These are phyloP conservation scores for Drosophila ficusphila DNA, from an alignment of 1,140 invertebrate genomes.

Conservation along the genomic window DNA sequence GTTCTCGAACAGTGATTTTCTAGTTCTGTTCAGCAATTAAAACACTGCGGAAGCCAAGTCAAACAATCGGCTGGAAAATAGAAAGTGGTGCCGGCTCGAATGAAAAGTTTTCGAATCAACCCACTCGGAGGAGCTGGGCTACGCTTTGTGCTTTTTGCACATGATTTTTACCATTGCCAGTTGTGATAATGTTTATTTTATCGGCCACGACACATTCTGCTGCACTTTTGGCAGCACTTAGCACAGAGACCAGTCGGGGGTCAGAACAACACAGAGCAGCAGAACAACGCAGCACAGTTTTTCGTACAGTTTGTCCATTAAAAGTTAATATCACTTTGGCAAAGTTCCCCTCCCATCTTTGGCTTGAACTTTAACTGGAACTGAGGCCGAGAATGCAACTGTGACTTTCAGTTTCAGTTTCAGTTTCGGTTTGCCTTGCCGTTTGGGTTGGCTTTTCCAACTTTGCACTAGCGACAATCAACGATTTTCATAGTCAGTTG, in stretches of 20 bases:
- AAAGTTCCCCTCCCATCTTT: slow-evolving; percentile 50
- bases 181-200: slow-evolving; percentile 83
- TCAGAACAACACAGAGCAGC: slow-evolving; percentile 56
- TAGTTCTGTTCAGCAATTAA: background rate
- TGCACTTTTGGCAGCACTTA: slow-evolving; percentile 82
- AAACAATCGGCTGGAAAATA: slow-evolving; percentile 27
- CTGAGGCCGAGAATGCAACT: slow-evolving; percentile 43
- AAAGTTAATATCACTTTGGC: slow-evolving; percentile 82
- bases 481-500: slow-evolving; percentile 81
- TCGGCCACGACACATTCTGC: slow-evolving; percentile 81
- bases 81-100: background rate
- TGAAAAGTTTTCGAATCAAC: slow-evolving; percentile 21
- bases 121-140: slow-evolving; percentile 44
- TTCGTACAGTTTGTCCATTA: slow-evolving; percentile 80
- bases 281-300: slow-evolving; percentile 55
- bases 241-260: slow-evolving; percentile 61
- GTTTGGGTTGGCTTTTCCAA: slow-evolving; percentile 33
- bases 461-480: slow-evolving; percentile 75
- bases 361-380: slow-evolving; percentile 35
- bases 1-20: background rate
- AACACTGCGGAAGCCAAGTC: background rate
- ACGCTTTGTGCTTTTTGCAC: slow-evolving; percentile 71
- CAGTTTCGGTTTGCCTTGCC: slow-evolving; percentile 29
- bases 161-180: slow-evolving; percentile 81
- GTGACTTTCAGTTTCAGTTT: slow-evolving; percentile 66